Evolutionary conservation across 2,797 vertebrate genomes (phyloP).

Genomic region (Holocentrus rufus): DNA sequence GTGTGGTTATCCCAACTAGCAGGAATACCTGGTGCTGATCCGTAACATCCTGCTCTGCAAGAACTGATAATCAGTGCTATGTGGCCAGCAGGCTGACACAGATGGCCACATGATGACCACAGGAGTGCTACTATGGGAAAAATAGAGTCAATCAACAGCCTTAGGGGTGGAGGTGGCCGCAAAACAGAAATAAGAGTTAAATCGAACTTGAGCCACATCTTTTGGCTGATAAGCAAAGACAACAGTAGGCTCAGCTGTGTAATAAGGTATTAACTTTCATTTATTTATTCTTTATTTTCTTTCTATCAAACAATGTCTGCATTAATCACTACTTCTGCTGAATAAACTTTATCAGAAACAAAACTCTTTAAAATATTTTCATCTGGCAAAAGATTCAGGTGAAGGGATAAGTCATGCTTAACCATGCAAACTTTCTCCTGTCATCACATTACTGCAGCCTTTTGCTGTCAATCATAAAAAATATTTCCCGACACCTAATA

Average conservation of each 20-base stretch:
- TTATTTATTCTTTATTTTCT: constrained; percentile 47
- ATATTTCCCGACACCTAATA: too few relatives aligned
- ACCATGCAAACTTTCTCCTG: constrained; percentile 8
- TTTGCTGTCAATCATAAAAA: background rate
- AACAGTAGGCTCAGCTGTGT: constrained; percentile 59
- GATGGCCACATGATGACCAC: background rate
- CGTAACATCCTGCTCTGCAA: too few relatives aligned
- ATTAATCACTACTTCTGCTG: constrained; percentile 44
- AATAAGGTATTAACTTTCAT: constrained; percentile 44
- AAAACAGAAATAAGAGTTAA: constrained; percentile 47
- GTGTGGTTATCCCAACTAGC: too few relatives aligned
- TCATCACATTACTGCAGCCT: background rate
- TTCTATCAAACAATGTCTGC: constrained; percentile 22
- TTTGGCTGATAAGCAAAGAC: constrained; percentile 20
- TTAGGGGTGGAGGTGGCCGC: constrained; percentile 43
- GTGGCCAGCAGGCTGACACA: too few relatives aligned
- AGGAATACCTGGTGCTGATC: too few relatives aligned
- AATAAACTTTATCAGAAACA: constrained; percentile 28
- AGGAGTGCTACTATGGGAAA: constrained; percentile 4
- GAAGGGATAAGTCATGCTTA: constrained; percentile 23
- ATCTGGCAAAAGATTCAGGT: background rate
- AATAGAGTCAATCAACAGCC: constrained; percentile 26
- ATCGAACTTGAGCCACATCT: constrained; percentile 24
- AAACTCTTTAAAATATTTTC: background rate
- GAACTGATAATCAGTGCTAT: too few relatives aligned